These are phyloP conservation scores for Athene noctua DNA, from an alignment of 2,113 vertebrate genomes.

Conservation along the genomic window DNA sequence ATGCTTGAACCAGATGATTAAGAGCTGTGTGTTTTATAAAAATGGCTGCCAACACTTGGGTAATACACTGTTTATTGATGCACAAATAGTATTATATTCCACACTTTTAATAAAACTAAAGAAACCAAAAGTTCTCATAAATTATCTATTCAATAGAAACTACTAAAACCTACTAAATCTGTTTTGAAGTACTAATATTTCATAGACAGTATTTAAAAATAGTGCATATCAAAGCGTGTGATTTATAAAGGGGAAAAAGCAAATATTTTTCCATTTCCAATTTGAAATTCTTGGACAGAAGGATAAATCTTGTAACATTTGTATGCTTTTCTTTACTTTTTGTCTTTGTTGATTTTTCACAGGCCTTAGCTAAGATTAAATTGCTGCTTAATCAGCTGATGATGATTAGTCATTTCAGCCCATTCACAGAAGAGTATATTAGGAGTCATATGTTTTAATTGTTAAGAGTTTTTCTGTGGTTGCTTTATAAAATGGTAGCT, in stretches of 20 bases:
- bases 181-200: conserved; percentile 44
- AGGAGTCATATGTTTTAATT: not conserved
- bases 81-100: conserved; percentile 23
- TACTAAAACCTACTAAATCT: conserved; percentile 49
- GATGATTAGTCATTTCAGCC: conserved; percentile 1
- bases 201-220: conserved; percentile 43
- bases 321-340: conserved; percentile 47
- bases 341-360: not conserved
- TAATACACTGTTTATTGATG: conserved; percentile 27
- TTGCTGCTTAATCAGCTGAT: conserved; percentile 22
- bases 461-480: not conserved
- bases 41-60: conserved; percentile 51
- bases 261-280: conserved; percentile 57
- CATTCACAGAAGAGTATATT: not conserved
- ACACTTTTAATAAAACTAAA: conserved; percentile 26
- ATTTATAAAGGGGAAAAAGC: conserved; percentile 51
- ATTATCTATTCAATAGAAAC: conserved; percentile 35
- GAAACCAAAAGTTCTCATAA: conserved; percentile 28
- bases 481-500: not conserved
- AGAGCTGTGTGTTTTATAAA: not conserved
- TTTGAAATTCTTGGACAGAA: conserved; percentile 42
- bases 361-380: not conserved
- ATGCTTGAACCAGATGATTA: conserved; percentile 35
- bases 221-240: conserved; percentile 17
- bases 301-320: conserved; percentile 31